A percentile compares a stretch with the other conserved stretches of the same genome.
Evolutionary conservation across 1,140 invertebrate species (phyloP).

Genomic region (Hetaerina americana): DNA sequence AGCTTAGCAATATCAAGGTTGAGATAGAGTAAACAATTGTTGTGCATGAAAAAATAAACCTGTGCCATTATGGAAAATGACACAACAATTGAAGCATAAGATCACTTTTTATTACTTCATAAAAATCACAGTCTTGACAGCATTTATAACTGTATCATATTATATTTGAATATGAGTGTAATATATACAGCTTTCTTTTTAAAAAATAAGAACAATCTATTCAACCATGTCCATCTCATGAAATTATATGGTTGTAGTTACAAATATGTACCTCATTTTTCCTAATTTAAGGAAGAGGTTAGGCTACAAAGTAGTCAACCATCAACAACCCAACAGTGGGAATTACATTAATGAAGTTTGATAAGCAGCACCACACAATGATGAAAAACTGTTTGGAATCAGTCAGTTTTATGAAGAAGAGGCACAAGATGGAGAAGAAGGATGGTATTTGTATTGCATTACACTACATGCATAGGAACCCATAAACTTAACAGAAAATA

Average conservation of each 20-base stretch:
- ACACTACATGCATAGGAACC: background rate
- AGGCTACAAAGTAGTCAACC: background rate
- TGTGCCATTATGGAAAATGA: too few relatives aligned
- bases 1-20: too few relatives aligned
- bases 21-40: too few relatives aligned
- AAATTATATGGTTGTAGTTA: background rate
- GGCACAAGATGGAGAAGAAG: background rate
- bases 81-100: background rate
- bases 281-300: background rate
- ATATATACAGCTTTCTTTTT: background rate
- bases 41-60: too few relatives aligned
- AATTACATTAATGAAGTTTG: background rate
- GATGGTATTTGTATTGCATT: background rate
- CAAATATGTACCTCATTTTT: background rate
- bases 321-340: background rate
- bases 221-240: background rate
- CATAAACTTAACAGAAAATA: background rate
- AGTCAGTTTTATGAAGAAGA: background rate
- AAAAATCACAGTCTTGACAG: background rate
- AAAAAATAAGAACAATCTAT: conserved; percentile 1
- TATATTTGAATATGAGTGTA: background rate
- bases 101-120: conserved; percentile 1
- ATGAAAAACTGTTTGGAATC: background rate
- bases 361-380: background rate
- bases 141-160: background rate